Conservation (phyloP, 2,797 vertebrate species). For the Delichon dasypus region DNA sequence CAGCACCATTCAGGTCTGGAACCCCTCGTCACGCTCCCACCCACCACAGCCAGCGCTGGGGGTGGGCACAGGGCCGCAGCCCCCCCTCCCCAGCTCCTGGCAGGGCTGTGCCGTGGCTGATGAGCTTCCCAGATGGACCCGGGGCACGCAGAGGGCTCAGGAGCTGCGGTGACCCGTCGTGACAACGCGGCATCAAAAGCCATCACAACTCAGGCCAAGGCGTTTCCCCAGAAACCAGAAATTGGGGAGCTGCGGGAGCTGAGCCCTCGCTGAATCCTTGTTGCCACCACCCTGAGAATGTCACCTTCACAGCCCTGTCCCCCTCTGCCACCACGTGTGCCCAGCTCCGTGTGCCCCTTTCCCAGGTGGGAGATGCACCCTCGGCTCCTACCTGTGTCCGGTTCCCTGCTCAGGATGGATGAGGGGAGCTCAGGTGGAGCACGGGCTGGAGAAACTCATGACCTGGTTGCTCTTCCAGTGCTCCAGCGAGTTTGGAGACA, state of each 20-base stretch:
- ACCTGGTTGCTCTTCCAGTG: neutral
- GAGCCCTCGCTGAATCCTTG: neutral
- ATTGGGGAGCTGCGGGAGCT: neutral
- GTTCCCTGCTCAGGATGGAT: neutral
- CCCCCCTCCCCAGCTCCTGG: neutral
- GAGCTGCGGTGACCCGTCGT: fast-evolving
- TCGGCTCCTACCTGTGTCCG: neutral
- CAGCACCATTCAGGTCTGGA: neutral
- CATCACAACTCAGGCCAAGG: neutral
- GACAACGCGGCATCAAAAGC: neutral
- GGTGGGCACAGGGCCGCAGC: neutral
- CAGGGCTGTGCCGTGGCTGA: neutral
- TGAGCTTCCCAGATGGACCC: fast-evolving
- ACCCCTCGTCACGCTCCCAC: neutral
- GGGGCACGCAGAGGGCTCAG: neutral
- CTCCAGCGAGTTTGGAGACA: neutral
- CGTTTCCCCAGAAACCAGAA: neutral
- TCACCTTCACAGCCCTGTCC: neutral
- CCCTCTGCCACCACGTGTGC: neutral
- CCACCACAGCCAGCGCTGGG: fast-evolving
- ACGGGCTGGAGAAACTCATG: fast-evolving
- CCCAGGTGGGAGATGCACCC: neutral
- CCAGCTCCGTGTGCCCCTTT: fast-evolving
- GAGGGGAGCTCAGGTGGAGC: neutral
- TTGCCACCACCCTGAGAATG: fast-evolving